Conservation (phyloP, 2,797 vertebrate genomes). For the Chlorospingus flavigularis region DNA sequence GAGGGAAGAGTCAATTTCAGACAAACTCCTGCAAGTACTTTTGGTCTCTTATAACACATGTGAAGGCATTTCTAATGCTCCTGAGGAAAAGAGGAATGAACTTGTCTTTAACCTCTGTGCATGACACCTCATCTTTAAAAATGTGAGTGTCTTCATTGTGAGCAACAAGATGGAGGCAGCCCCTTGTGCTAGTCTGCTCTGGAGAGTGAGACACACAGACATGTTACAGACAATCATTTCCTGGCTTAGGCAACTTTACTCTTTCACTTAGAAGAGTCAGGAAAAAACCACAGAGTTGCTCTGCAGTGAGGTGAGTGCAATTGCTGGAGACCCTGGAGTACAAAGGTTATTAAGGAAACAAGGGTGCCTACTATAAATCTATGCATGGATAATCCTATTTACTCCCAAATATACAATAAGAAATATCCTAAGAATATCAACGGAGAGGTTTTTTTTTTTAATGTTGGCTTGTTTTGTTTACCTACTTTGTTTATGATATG, state of each 20-base stretch:
- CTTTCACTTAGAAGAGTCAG: not conserved
- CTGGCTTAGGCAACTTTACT: not conserved
- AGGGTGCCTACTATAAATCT: not conserved
- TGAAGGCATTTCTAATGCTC: not conserved
- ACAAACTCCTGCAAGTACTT: not conserved
- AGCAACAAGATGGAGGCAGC: not conserved
- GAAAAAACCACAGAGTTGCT: not conserved
- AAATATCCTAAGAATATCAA: not conserved
- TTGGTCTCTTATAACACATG: not conserved
- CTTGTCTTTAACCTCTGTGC: not conserved
- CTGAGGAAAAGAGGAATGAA: not conserved
- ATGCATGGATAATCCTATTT: not conserved
- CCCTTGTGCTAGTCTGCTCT: not conserved
- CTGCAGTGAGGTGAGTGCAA: not conserved
- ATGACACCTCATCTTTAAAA: not conserved
- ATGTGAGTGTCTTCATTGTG: not conserved
- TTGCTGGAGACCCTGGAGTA: not conserved
- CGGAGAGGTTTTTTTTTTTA: not conserved
- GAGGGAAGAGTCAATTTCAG: not conserved
- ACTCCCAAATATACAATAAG: not conserved
- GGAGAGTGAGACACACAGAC: fast-evolving
- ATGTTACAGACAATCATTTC: not conserved
- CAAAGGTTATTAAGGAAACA: not conserved
- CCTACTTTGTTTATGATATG: not conserved
- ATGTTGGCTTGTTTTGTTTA: not conserved